A percentile compares a stretch with the other conserved stretches of the same genome.
These are phyloP conservation scores for Palaemon carinicauda DNA, from an alignment of 1,140 invertebrate genomes.

Conservation along the genomic window DNA sequence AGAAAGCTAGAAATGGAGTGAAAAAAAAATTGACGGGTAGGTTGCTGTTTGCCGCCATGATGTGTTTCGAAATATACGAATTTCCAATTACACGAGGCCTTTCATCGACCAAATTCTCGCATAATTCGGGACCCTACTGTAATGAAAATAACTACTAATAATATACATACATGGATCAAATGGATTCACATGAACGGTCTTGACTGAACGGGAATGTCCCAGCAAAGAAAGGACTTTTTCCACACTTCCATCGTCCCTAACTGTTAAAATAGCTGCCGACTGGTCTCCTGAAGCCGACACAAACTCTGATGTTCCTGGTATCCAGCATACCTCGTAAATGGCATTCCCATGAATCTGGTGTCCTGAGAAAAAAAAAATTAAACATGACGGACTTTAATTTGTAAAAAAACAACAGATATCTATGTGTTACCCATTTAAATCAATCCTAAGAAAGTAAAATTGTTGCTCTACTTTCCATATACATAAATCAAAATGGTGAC, in stretches of 20 bases:
- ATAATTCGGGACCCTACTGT: too few relatives aligned
- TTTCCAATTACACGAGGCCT: too few relatives aligned
- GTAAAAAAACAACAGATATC: background rate
- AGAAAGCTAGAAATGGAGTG: too few relatives aligned
- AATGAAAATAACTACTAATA: background rate
- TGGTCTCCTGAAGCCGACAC: constrained; percentile 88
- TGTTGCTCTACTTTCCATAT: too few relatives aligned
- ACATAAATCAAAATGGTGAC: too few relatives aligned
- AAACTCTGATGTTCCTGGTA: constrained; percentile 76
- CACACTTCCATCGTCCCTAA: constrained; percentile 67
- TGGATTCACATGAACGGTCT: constrained; percentile 77
- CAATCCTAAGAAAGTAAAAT: too few relatives aligned
- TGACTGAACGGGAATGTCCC: constrained; percentile 81
- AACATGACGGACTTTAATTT: too few relatives aligned
- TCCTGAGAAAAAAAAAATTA: constrained; percentile 15
- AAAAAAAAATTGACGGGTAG: too few relatives aligned
- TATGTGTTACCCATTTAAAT: background rate
- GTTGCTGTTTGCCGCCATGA: too few relatives aligned
- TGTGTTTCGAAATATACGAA: too few relatives aligned
- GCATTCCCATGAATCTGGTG: constrained; percentile 77
- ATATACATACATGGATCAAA: constrained; percentile 60
- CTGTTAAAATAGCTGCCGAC: constrained; percentile 76
- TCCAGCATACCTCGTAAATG: constrained; percentile 88
- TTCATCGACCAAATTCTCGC: too few relatives aligned
- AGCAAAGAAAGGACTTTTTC: constrained; percentile 70